Conservation (phyloP, 2,888 invertebrate species). For the Synergus japonicus region DNA sequence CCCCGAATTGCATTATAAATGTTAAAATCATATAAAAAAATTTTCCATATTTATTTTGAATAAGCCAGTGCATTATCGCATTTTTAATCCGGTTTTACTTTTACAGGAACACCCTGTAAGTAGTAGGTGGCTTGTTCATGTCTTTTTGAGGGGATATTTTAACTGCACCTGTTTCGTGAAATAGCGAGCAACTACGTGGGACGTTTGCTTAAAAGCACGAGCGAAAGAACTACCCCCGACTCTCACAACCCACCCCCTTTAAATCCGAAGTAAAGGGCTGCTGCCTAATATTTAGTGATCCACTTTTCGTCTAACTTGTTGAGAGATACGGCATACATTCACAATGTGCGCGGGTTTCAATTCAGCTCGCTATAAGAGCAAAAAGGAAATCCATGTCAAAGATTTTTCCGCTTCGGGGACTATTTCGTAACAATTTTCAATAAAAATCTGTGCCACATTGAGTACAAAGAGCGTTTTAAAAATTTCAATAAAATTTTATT, state of each 20-base stretch:
- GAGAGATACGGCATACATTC: constrained; percentile 20
- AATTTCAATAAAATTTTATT: neutral
- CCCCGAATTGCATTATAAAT: no score
- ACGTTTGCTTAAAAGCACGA: constrained; percentile 57
- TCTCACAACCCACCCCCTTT: constrained; percentile 18
- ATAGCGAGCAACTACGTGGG: constrained; percentile 57
- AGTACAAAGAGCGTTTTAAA: neutral
- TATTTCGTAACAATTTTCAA: constrained; percentile 17
- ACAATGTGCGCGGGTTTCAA: constrained; percentile 10
- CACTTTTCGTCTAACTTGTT: constrained; percentile 32
- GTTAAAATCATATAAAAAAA: no score
- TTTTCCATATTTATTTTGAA: neutral
- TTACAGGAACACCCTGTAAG: neutral
- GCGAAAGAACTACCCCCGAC: constrained; percentile 50
- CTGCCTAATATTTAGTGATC: constrained; percentile 40
- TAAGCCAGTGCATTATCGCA: neutral
- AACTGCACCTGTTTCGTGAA: constrained; percentile 59
- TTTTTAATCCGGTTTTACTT: neutral
- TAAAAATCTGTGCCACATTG: neutral
- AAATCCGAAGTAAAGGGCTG: constrained; percentile 1
- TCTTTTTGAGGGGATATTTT: constrained; percentile 48
- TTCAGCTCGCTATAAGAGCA: neutral
- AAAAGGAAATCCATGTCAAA: constrained; percentile 32
- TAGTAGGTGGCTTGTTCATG: neutral
- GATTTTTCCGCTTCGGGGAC: neutral